Base-by-base conservation (phyloP, 2,113 vertebrate genomes). In the Amia ocellicauda region DNA sequence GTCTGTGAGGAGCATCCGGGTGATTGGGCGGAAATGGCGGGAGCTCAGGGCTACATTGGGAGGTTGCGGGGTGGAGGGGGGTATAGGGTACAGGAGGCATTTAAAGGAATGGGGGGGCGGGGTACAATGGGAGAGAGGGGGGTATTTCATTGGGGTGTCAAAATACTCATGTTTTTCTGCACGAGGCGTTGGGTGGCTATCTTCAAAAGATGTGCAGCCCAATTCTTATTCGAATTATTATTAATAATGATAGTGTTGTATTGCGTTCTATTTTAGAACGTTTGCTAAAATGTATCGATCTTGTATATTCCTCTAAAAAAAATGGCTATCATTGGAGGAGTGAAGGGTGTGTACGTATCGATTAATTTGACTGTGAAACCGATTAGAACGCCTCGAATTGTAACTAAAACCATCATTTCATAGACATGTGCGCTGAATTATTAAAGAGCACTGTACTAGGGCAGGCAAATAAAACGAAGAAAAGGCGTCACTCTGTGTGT, bases 1-100 rank as follows among this genome's bases (percentile, higher is more conserved):
- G 65, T 67, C 62, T 70, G 81, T 67, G 79, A 83, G 87, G 82
- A 83, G 83, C 78, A 79, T 89, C 83, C 78, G 78, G 76, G 80
- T 71, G 64, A 71, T 70, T 78, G 74, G 78, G 73, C 76, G 78
- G 83, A 80, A 83, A 86, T 80, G 85, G 82, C 80, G 84, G 74
- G 84, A 86, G 84, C 81, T 72, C 70, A 73, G 67, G 65, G 75
- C 78, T 66, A 83, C 76, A 78, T 73, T 79, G 81, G 76, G 82
- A 77, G 64, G 68, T 69, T 58, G 43, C 42, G 64, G 54, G 22
- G 54, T 42, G 64, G 54, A 22, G 58, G 50, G 23, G 47, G 66
- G 56, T 51, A 60, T 41, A 61, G 26, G 19, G 56, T 36, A 41
- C 16, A 24, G 45, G 58, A 55, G 61, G 58, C 60, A 63, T 54